Percentiles rank a stretch among this genome's conserved stretches.
Evolutionary conservation across 1,140 invertebrate genomes (phyloP).

Genomic region (Panagrolaimus sp.): DNA sequence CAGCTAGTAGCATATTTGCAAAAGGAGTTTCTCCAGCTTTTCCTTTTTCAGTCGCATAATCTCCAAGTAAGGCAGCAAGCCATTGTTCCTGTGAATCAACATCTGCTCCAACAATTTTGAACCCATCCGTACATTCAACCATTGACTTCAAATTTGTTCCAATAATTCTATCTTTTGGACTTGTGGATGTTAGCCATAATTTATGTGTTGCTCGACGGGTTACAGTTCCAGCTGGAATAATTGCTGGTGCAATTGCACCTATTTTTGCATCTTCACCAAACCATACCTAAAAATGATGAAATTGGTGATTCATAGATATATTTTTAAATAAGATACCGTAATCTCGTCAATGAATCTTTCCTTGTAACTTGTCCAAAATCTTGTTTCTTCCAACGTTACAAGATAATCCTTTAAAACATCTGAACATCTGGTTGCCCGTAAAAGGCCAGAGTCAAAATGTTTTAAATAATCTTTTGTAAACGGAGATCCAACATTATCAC

Average conservation of each 20-base stretch:
- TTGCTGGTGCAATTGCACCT: slow-evolving; percentile 80
- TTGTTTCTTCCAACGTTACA: slow-evolving; percentile 34
- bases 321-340: too few relatives aligned
- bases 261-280: slow-evolving; percentile 61
- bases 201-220: slow-evolving; percentile 89
- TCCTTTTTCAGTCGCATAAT: slow-evolving; percentile 29
- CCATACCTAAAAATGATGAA: too few relatives aligned
- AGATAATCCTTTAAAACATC: slow-evolving; percentile 38
- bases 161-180: slow-evolving; percentile 78
- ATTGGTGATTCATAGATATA: too few relatives aligned
- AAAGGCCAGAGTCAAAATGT: slow-evolving; percentile 29
- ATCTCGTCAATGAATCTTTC: slow-evolving; percentile 21
- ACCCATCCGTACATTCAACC: slow-evolving; percentile 83
- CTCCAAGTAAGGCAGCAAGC: slow-evolving; percentile 84
- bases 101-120: slow-evolving; percentile 90
- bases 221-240: slow-evolving; percentile 74
- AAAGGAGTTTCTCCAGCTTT: slow-evolving; percentile 61
- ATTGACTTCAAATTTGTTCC: slow-evolving; percentile 89
- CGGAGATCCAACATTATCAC: slow-evolving; percentile 86
- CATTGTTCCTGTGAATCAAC: slow-evolving; percentile 98
- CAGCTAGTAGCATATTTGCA: slow-evolving; percentile 66
- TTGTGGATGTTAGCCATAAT: slow-evolving; percentile 98
- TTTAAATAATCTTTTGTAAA: slow-evolving; percentile 80
- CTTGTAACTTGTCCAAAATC: slow-evolving; percentile 56
- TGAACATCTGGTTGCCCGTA: slow-evolving; percentile 37